A percentile compares a stretch with the other conserved stretches of the same genome.
These are phyloP conservation scores for Eidolon helvum DNA, from an alignment of 2,113 vertebrate genomes.

Conservation along the genomic window DNA sequence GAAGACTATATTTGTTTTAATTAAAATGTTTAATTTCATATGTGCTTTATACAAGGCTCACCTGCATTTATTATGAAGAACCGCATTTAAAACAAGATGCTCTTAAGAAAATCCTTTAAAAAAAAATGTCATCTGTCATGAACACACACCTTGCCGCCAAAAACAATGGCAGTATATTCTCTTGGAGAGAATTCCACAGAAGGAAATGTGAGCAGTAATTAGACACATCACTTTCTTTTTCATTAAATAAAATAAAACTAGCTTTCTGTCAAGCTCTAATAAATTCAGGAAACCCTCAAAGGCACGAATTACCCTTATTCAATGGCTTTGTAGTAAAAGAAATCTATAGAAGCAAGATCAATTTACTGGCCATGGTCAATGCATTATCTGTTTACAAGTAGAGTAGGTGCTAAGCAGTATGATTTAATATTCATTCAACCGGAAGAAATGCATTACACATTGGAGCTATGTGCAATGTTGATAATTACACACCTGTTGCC, in stretches of 20 bases:
- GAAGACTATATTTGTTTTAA: neutral
- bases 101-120: neutral
- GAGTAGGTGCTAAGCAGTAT: conserved; percentile 64
- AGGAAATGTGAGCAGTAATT: conserved; percentile 25
- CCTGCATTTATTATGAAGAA: neutral
- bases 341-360: conserved; percentile 65
- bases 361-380: conserved; percentile 67
- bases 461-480: conserved; percentile 54
- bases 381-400: conserved; percentile 44
- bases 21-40: neutral
- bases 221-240: conserved; percentile 32
- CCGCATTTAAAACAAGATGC: neutral
- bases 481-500: conserved; percentile 77
- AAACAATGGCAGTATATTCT: neutral
- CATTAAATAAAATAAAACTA: conserved; percentile 64
- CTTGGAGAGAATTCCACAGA: neutral
- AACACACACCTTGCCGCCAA: conserved; percentile 8
- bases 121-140: neutral
- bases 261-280: conserved; percentile 54
- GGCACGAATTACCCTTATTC: conserved; percentile 72
- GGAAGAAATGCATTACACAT: conserved; percentile 69
- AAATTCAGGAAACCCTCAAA: conserved; percentile 68
- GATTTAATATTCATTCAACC: conserved; percentile 73
- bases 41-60: neutral
- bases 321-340: conserved; percentile 63